Percentiles rank a stretch among this genome's conserved stretches.
Evolutionary conservation across 92 coral and sea anemone species (phyloP).

Genomic region (Siderastrea siderea): DNA sequence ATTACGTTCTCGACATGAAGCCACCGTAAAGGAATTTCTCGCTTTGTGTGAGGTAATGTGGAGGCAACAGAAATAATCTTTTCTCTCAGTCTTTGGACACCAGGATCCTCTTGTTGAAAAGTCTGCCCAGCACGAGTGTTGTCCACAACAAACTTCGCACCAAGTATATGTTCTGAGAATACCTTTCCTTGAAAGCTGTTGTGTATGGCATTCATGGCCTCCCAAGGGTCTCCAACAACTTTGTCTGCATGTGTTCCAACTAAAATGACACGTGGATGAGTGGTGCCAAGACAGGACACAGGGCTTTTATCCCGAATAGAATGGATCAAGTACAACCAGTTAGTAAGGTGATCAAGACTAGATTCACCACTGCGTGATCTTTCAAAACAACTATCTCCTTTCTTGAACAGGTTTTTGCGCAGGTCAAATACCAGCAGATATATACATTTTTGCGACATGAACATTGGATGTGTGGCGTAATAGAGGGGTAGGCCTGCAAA

Average conservation of each 20-base stretch:
- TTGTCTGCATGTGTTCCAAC: constrained; percentile 60
- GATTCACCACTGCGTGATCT: neutral
- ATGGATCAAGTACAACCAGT: constrained; percentile 56
- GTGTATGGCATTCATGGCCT: constrained; percentile 15
- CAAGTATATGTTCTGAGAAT: constrained; percentile 23
- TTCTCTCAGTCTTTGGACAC: constrained; percentile 16
- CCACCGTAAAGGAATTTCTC: constrained; percentile 51
- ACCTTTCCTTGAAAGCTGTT: constrained; percentile 32
- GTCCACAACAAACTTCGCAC: constrained; percentile 38
- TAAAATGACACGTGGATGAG: constrained; percentile 48
- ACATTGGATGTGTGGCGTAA: constrained; percentile 40
- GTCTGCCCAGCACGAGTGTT: constrained; percentile 49
- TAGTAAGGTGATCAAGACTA: constrained; percentile 38
- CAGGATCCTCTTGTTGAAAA: constrained; percentile 28
- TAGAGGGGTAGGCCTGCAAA: constrained; percentile 47
- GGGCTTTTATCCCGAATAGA: constrained; percentile 14
- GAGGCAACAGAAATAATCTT: constrained; percentile 31
- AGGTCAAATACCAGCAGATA: constrained; percentile 44
- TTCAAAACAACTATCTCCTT: neutral
- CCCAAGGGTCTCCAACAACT: constrained; percentile 47
- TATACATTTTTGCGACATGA: constrained; percentile 47
- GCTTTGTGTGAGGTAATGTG: constrained; percentile 32
- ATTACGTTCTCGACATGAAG: constrained; percentile 50
- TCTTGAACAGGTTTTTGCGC: constrained; percentile 22
- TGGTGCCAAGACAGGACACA: neutral